Base-by-base conservation (phyloP, 2,113 vertebrate species). In the Gymnocephalus cernua region DNA sequence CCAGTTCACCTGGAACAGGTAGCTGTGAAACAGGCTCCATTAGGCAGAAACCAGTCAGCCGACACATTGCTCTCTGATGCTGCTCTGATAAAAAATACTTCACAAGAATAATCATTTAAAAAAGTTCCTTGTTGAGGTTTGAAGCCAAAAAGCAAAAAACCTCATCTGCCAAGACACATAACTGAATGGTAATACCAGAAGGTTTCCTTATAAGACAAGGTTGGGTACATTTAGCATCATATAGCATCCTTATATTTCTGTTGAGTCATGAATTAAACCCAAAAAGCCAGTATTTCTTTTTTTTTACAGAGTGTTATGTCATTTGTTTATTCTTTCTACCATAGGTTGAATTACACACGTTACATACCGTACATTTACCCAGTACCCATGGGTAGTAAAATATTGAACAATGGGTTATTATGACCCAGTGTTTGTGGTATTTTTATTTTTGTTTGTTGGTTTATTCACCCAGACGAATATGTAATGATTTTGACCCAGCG, bases 1-100 rank as follows among this genome's bases (percentile, higher is more conserved):
- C 90, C 77, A 69, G 91, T 91, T 81, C 0, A 67, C 82, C 84
- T 64, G 76, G 79, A 85, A 45, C 74, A 27, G 53, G 66, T 2
- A 63, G 74, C 79, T 57, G 79, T 23, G 18, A 4, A 89, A 86
- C 85, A 18, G 45, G 89, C 71, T 87, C 35, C 41, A 11, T 4
- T 23, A 1, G 62, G 54, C 83, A 35, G 79, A 89, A 90, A 86
- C 79, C 76, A 51, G 1, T 0, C 7, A 9, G 6, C 19, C 3
- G 0, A 14, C 27, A 70, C 89, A 88, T 91, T 91, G 85, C 83
- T 79, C 3, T 62, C 2, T 57, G 21, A 70, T 21, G 19, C 25
- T 1, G 35, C 1, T 44, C 13, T 29, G 61, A 77, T 72, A 35
- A 53, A 4, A 51, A 27, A 56, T 14, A 57, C 38, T 6, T 25